These are phyloP conservation scores for Adela reaumurella DNA, from an alignment of 2,888 invertebrate species.

Conservation along the genomic window DNA sequence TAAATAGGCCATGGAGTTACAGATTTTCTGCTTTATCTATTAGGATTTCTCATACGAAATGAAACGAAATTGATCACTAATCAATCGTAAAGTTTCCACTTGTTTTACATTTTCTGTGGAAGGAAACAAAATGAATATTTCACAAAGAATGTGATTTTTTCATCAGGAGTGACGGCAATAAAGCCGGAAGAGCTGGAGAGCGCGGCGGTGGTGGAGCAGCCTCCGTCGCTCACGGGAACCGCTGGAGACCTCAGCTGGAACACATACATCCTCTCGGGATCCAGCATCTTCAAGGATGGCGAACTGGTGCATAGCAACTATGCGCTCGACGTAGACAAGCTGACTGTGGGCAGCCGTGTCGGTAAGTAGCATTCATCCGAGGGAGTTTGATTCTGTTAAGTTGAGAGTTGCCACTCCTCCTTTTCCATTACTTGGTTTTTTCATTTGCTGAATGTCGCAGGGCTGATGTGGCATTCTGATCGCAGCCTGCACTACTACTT, in stretches of 20 bases:
- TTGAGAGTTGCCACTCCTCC: too few relatives aligned
- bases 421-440: too few relatives aligned
- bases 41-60: background rate
- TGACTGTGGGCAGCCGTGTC: conserved; percentile 74
- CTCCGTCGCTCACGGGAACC: conserved; percentile 60
- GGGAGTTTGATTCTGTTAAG: too few relatives aligned
- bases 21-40: too few relatives aligned
- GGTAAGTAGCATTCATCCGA: too few relatives aligned
- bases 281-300: conserved; percentile 89
- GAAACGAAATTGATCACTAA: background rate
- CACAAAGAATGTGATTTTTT: too few relatives aligned
- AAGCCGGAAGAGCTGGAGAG: conserved; percentile 81
- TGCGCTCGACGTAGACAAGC: conserved; percentile 77
- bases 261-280: conserved; percentile 90
- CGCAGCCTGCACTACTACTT: conserved; percentile 81
- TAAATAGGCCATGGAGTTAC: too few relatives aligned
- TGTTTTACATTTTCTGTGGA: too few relatives aligned
- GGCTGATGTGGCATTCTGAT: conserved; percentile 85
- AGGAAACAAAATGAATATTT: too few relatives aligned
- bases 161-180: conserved; percentile 77
- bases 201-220: conserved; percentile 27
- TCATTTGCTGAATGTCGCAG: conserved; percentile 18
- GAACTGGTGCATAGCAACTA: conserved; percentile 82
- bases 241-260: conserved; percentile 90
- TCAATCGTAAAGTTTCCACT: too few relatives aligned